These are phyloP conservation scores for Hydrotaea cyrtoneurina DNA, from an alignment of 2,888 invertebrate species.

Conservation along the genomic window DNA sequence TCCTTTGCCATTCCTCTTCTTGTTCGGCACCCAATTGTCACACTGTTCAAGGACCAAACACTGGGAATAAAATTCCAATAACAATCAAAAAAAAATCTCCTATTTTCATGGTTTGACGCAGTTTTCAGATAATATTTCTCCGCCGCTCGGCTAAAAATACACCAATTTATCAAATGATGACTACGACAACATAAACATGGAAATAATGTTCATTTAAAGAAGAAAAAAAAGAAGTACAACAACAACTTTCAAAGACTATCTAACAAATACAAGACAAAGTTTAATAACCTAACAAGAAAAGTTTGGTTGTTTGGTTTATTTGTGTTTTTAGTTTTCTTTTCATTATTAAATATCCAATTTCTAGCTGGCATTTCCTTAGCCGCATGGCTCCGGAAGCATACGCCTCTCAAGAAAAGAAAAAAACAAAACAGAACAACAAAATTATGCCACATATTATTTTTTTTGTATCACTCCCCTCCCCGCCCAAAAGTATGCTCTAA, in stretches of 20 bases:
- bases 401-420: neutral
- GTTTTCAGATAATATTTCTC: too few relatives aligned
- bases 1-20: too few relatives aligned
- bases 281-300: neutral
- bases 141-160: too few relatives aligned
- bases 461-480: neutral
- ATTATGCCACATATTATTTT: slow-evolving; percentile 20
- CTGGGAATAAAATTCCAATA: too few relatives aligned
- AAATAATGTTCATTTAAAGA: too few relatives aligned
- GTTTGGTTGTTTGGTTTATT: slow-evolving; percentile 1
- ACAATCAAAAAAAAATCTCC: too few relatives aligned
- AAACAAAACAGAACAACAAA: neutral
- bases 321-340: neutral
- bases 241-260: neutral
- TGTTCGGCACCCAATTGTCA: too few relatives aligned
- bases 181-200: too few relatives aligned
- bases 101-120: too few relatives aligned
- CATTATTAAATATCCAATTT: slow-evolving; percentile 12
- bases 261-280: neutral
- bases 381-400: neutral
- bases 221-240: neutral
- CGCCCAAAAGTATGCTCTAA: slow-evolving; percentile 2
- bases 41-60: too few relatives aligned
- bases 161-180: too few relatives aligned
- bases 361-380: too few relatives aligned